These are phyloP conservation scores for Elephas maximus DNA, from an alignment of 2,113 vertebrate species.

Conservation along the genomic window DNA sequence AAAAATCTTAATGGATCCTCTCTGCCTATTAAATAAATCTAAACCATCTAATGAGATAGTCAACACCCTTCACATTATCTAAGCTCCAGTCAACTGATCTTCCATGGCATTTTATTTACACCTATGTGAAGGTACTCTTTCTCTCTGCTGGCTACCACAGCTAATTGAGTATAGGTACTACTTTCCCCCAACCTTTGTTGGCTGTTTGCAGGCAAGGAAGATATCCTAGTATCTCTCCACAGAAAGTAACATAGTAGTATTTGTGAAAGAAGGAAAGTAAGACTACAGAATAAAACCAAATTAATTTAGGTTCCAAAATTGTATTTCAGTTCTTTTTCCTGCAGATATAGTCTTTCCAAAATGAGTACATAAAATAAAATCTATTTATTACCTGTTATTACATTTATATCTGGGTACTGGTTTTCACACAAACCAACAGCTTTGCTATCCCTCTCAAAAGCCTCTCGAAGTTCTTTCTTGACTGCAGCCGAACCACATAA, in stretches of 20 bases:
- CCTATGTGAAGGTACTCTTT: not conserved
- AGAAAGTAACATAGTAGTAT: slow-evolving; percentile 1
- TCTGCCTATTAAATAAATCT: slow-evolving; percentile 7
- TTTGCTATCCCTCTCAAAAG: slow-evolving; percentile 96
- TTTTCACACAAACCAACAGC: slow-evolving; percentile 94
- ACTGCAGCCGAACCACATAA: slow-evolving; percentile 97
- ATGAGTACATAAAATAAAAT: slow-evolving; percentile 47
- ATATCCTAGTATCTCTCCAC: not conserved
- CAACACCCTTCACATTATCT: not conserved
- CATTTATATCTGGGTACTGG: slow-evolving; percentile 97
- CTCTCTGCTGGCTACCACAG: not conserved
- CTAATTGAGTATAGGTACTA: not conserved
- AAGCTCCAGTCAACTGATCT: slow-evolving; percentile 13
- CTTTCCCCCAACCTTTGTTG: not conserved
- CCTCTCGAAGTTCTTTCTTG: slow-evolving; percentile 98
- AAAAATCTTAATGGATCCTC: not conserved
- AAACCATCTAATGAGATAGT: not conserved
- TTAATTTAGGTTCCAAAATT: not conserved
- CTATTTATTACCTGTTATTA: slow-evolving; percentile 96
- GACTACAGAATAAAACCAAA: slow-evolving; percentile 33
- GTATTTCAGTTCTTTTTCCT: slow-evolving; percentile 42
- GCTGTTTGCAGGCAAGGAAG: not conserved
- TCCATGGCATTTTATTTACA: not conserved
- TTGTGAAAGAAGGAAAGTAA: slow-evolving; percentile 30
- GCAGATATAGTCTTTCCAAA: slow-evolving; percentile 55